phyloP scores from a whole-genome alignment of 2,888 invertebrate genomes.

The Camponotus fellah region DNA sequence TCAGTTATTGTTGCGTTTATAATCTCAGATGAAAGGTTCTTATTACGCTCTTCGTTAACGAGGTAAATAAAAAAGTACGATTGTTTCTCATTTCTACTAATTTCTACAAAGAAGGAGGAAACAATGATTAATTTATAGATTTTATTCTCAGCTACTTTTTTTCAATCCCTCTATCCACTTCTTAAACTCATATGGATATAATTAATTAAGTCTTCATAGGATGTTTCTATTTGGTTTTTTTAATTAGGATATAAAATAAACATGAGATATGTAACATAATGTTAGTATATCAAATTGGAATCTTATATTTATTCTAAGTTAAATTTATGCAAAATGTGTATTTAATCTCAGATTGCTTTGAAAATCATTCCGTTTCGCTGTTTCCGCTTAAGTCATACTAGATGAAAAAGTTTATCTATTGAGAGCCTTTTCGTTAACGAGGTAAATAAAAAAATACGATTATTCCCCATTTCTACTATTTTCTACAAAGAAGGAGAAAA shows the following conservation, averaged over 20 bases:
- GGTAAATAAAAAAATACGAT: background rate
- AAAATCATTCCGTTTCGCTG: background rate
- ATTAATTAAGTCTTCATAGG: constrained; percentile 7
- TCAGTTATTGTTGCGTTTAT: no score
- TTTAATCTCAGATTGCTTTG: background rate
- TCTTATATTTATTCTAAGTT: background rate
- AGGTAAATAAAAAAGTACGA: background rate
- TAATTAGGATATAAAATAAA: background rate
- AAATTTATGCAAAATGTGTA: background rate
- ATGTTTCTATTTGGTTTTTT: background rate
- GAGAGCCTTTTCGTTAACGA: background rate
- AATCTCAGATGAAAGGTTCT: no score
- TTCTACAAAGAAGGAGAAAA: background rate
- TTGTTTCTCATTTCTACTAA: background rate
- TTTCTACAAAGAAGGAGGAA: background rate
- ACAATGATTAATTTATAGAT: background rate
- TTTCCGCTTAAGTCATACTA: background rate
- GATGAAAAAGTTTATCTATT: background rate
- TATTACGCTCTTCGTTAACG: no score
- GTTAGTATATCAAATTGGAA: background rate
- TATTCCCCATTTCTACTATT: background rate
- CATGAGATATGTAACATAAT: background rate
- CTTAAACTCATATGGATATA: background rate
- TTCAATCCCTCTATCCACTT: background rate
- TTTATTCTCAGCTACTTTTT: background rate